Evolutionary conservation across 2,113 vertebrate species (phyloP), one percentile per base, ranked within the genome.

Genomic region (Centropus unirufus): DNA sequence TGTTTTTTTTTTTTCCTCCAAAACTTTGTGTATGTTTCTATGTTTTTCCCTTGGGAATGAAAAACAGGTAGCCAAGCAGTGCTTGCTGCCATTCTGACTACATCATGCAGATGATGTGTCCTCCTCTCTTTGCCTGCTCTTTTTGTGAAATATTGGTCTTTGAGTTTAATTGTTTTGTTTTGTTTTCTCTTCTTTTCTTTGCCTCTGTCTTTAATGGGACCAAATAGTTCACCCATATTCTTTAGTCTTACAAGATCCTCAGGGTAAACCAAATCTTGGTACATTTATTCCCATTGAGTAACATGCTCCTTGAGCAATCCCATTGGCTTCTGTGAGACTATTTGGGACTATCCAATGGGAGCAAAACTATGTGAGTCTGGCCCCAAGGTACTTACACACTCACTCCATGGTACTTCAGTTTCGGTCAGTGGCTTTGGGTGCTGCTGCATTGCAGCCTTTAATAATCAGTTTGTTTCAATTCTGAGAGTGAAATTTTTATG

Each of bases 121-220:
- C 32, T 93, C 27, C 12, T 81, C 63, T 85, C 64, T 87, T 61
- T 70, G 64, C 8, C 14, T 75, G 3, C 52, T 75, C 34, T 89
- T 89, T 72, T 52, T 26, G 80, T 84, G 61, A 92, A 95, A 91
- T 89, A 75, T 5, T 67, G 8, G 57, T 46, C 91, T 89, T 92
- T 91, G 83, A 95, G 93, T 95, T 82, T 92, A 97, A 94, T 96
- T 89, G 77, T 49, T 91, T 51, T 88, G 88, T 92, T 97, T 95
- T 96, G 70, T 79, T 93, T 88, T 93, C 64, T 91, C 91, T 93
- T 93, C 64, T 91, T 92, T 93, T 93, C 64, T 91, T 92, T 93
- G 32, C 34, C 5, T 0, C 61, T 70, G 57, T 74, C 73, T 91
- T 73, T 93, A 96, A 93, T 82, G 21, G 83, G 36, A 91, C 79